These are phyloP conservation scores for Chloebia gouldiae DNA, from an alignment of 2,113 vertebrate species.

Conservation along the genomic window DNA sequence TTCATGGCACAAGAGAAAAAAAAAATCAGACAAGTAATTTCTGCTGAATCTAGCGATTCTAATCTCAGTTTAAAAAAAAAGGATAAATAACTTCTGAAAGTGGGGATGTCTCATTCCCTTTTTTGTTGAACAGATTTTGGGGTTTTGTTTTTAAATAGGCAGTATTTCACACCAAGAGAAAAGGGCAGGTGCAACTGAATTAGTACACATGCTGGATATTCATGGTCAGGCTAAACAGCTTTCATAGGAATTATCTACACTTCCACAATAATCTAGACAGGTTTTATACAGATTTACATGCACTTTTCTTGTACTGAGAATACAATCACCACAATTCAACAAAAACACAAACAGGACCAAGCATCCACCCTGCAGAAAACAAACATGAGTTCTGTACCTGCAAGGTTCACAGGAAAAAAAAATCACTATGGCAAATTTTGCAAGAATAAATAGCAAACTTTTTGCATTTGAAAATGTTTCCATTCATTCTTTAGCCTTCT, in stretches of 20 bases:
- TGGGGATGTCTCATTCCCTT: neutral
- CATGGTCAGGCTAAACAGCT: neutral
- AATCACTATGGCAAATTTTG: neutral
- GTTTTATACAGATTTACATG: neutral
- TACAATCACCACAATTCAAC: neutral
- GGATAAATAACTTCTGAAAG: neutral
- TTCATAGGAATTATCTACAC: neutral
- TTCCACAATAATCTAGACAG: neutral
- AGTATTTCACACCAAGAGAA: neutral
- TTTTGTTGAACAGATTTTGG: neutral
- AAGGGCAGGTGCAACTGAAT: neutral
- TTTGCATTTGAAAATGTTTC: slow-evolving; percentile 34
- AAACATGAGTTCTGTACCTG: neutral
- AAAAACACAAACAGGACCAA: neutral
- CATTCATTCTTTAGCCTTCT: neutral
- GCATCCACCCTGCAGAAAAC: neutral
- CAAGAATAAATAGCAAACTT: neutral
- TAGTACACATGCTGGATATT: neutral
- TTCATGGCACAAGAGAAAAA: neutral
- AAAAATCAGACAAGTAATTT: neutral
- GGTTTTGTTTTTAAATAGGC: neutral
- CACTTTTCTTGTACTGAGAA: neutral
- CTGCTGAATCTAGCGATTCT: neutral
- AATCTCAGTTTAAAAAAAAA: neutral
- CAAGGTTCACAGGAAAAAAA: neutral